phyloP scores from a whole-genome alignment of 2,888 invertebrate genomes.

The Melangyna quadrimaculata region DNA sequence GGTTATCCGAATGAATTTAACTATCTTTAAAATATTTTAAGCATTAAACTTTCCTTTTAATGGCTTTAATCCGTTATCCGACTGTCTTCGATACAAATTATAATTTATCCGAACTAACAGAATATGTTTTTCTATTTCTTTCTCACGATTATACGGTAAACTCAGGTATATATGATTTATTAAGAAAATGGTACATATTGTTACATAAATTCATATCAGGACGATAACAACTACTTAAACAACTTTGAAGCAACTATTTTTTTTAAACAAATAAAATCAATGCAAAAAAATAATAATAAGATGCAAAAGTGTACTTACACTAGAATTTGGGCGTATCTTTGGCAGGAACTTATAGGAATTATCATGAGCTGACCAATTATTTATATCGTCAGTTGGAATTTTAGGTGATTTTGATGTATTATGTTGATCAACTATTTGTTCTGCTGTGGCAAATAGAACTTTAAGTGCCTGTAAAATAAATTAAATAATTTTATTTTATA shows the following conservation, averaged over 20 bases:
- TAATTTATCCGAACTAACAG: constrained; percentile 19
- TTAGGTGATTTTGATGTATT: too few species aligned
- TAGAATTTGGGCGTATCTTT: constrained; percentile 73
- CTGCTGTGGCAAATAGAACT: too few species aligned
- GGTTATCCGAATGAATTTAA: background rate
- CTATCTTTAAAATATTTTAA: background rate
- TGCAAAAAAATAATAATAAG: background rate
- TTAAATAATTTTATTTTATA: background rate
- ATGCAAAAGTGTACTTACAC: constrained; percentile 75
- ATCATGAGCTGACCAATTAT: constrained; percentile 73
- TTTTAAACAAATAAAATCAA: background rate
- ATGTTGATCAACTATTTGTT: too few species aligned
- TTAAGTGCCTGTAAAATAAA: constrained; percentile 44
- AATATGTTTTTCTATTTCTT: too few species aligned
- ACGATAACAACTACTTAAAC: too few species aligned
- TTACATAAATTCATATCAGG: too few species aligned
- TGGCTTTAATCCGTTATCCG: background rate
- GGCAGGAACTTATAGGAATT: constrained; percentile 77
- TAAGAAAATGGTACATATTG: too few species aligned
- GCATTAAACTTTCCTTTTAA: rapidly evolving
- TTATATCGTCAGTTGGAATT: constrained; percentile 74
- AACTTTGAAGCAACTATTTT: too few species aligned
- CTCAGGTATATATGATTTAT: too few species aligned
- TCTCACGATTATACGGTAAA: too few species aligned
- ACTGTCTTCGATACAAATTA: background rate